Evolutionary conservation across 2,888 invertebrate genomes (phyloP).

Genomic region (Acholoe squamosa): DNA sequence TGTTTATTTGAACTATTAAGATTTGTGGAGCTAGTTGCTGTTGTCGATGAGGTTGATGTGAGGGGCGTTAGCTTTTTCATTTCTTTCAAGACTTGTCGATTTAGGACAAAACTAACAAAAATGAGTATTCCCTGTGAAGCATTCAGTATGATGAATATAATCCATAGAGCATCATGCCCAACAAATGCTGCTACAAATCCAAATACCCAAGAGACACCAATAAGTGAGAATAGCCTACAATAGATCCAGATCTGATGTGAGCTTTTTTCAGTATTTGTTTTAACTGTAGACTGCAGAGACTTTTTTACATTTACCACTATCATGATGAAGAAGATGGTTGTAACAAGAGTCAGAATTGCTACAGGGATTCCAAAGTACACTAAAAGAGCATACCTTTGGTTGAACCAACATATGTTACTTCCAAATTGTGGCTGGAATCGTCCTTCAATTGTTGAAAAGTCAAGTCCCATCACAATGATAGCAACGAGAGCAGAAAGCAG

Average conservation of each 20-base stretch:
- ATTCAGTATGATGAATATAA: slow-evolving; percentile 51
- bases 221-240: slow-evolving; percentile 12
- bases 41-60: too few species aligned
- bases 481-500: neutral
- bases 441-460: neutral
- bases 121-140: slow-evolving; percentile 51
- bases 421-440: slow-evolving; percentile 35
- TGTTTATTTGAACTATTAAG: too few species aligned
- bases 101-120: slow-evolving; percentile 16
- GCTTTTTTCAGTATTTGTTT: neutral
- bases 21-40: too few species aligned
- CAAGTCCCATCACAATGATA: neutral
- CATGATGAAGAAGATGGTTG: slow-evolving; percentile 46
- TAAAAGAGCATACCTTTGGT: slow-evolving; percentile 35
- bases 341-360: neutral
- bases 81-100: slow-evolving; percentile 6
- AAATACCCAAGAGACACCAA: slow-evolving; percentile 50
- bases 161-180: slow-evolving; percentile 31
- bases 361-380: slow-evolving; percentile 36
- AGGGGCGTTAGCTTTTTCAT: neutral
- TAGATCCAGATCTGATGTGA: slow-evolving; percentile 29
- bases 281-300: neutral
- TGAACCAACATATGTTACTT: slow-evolving; percentile 36
- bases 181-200: slow-evolving; percentile 35
- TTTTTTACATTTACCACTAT: neutral